Evolutionary conservation across 2,888 invertebrate species (phyloP).

Genomic region (Archaeoteleia sp.): DNA sequence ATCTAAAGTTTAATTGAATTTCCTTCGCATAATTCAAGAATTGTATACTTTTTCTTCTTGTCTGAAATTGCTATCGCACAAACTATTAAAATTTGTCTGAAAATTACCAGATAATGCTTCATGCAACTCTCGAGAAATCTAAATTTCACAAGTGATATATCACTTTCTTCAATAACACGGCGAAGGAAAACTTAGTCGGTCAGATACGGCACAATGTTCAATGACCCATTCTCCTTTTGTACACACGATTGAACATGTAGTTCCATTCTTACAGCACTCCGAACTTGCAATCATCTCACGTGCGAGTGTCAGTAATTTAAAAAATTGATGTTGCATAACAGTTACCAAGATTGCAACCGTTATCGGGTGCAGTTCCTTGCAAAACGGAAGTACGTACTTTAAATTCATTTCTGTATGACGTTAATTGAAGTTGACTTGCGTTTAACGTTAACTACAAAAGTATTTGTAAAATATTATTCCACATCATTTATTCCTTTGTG

Average conservation of each 20-base stretch:
- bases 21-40: too few species aligned
- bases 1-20: not conserved
- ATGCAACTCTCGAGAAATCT: slow-evolving; percentile 2
- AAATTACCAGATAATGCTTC: too few species aligned
- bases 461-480: slow-evolving; percentile 1
- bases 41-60: too few species aligned
- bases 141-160: too few species aligned
- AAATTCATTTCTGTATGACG: slow-evolving; percentile 51
- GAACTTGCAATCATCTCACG: slow-evolving; percentile 47
- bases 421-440: slow-evolving; percentile 36
- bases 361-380: slow-evolving; percentile 50
- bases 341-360: slow-evolving; percentile 53
- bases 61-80: too few species aligned
- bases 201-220: slow-evolving; percentile 27
- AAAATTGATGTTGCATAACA: slow-evolving; percentile 50
- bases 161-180: slow-evolving; percentile 32
- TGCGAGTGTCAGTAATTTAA: slow-evolving; percentile 48
- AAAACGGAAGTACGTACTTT: slow-evolving; percentile 59
- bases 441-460: slow-evolving; percentile 19
- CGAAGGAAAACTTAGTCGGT: slow-evolving; percentile 15
- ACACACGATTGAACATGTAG: slow-evolving; percentile 37
- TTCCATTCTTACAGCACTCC: slow-evolving; percentile 32
- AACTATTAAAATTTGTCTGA: too few species aligned
- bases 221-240: slow-evolving; percentile 37
- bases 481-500: too few species aligned